A percentile compares a stretch with the other conserved stretches of the same genome.
phyloP scores from a whole-genome alignment of 1,140 invertebrate genomes.

The Macrobrachium nipponense region DNA sequence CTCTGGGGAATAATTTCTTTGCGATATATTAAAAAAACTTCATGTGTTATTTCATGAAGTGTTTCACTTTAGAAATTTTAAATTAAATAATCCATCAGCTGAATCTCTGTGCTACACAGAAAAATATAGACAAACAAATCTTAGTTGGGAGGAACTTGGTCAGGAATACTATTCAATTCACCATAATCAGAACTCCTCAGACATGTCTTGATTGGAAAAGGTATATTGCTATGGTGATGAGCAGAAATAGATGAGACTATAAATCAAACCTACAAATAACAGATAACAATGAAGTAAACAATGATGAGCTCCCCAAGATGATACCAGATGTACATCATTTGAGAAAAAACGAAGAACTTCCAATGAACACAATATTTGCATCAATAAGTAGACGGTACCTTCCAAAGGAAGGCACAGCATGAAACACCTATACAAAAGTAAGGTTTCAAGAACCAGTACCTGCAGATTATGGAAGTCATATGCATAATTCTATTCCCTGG shows the following conservation, averaged over 20 bases:
- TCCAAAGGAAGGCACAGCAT: too few species aligned
- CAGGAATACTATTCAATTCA: constrained; percentile 31
- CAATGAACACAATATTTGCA: too few species aligned
- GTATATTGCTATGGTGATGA: constrained; percentile 22
- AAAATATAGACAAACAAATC: constrained; percentile 29
- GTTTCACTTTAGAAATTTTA: constrained; percentile 21
- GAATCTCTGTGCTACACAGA: constrained; percentile 26
- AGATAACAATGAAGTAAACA: constrained; percentile 24
- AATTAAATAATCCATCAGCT: constrained; percentile 2
- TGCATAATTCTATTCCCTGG: too few species aligned
- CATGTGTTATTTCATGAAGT: constrained; percentile 8
- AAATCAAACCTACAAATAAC: constrained; percentile 24
- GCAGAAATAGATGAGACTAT: constrained; percentile 18
- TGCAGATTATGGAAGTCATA: too few species aligned
- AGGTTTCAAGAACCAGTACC: too few species aligned
- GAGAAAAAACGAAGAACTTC: not conserved
- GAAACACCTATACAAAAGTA: too few species aligned
- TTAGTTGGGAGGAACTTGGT: constrained; percentile 16
- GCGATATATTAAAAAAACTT: not conserved
- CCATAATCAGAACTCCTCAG: constrained; percentile 33
- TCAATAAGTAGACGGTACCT: too few species aligned
- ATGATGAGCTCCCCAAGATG: constrained; percentile 29
- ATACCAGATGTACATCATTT: constrained; percentile 29
- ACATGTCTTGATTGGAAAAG: constrained; percentile 16
- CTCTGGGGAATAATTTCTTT: constrained; percentile 4